These are phyloP conservation scores for Caenorhabditis brenneri DNA, from an alignment of 1,140 invertebrate genomes.

Conservation along the genomic window DNA sequence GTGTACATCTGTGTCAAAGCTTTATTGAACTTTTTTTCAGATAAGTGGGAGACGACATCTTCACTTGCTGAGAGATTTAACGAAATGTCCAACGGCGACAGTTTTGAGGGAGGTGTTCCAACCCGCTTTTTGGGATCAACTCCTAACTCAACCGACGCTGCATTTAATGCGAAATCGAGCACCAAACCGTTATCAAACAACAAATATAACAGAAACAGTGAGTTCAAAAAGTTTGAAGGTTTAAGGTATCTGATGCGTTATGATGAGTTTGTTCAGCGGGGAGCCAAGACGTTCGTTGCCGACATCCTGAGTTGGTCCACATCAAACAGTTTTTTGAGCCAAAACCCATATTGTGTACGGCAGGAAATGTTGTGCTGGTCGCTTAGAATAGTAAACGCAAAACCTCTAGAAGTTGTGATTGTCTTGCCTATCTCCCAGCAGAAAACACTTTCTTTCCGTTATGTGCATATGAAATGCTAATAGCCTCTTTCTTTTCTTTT, in stretches of 20 bases:
- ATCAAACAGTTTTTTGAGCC: conserved; percentile 28
- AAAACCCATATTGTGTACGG: conserved; percentile 30
- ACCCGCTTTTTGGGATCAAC: neutral
- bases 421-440: neutral
- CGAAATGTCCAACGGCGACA: neutral
- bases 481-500: neutral
- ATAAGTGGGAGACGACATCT: neutral
- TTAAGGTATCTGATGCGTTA: neutral
- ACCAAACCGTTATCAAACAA: neutral
- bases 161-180: neutral
- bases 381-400: neutral
- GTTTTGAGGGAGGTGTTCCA: neutral
- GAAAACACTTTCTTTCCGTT: too few species aligned
- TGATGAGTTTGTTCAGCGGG: conserved; percentile 14
- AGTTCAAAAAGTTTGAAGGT: neutral
- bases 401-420: neutral
- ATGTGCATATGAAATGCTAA: neutral
- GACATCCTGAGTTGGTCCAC: conserved; percentile 23
- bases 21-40: neutral
- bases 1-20: neutral
- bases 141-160: neutral
- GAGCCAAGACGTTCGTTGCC: conserved; percentile 25
- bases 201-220: conserved; percentile 18
- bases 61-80: neutral
- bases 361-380: conserved; percentile 15